Percentiles rank a stretch among this genome's conserved stretches.
These are phyloP conservation scores for Cantharis lateralis DNA, from an alignment of 2,888 invertebrate genomes.

Conservation along the genomic window DNA sequence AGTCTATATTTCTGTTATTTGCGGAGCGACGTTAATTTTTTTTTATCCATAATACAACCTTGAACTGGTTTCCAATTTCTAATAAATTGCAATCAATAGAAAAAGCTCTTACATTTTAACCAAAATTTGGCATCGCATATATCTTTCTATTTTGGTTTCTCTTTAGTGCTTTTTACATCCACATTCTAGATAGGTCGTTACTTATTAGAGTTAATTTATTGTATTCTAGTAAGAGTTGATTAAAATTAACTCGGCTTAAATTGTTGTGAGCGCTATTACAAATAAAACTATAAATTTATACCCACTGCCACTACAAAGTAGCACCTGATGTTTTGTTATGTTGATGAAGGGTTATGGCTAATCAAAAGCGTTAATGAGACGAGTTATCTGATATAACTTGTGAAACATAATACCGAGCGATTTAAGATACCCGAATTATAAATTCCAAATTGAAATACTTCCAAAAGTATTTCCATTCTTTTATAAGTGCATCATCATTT, in stretches of 20 bases:
- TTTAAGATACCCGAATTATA: background rate
- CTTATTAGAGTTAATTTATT: background rate
- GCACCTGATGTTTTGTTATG: background rate
- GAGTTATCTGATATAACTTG: background rate
- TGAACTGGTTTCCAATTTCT: background rate
- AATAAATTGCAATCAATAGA: constrained; percentile 4
- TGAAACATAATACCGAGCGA: background rate
- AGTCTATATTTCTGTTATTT: background rate
- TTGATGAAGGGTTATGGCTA: background rate
- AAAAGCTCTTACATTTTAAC: background rate
- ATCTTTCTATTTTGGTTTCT: background rate
- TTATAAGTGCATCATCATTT: background rate
- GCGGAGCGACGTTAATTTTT: background rate
- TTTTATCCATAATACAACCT: background rate
- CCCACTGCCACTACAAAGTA: background rate
- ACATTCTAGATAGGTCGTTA: background rate
- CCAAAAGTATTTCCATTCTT: background rate
- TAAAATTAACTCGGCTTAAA: background rate
- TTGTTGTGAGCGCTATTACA: background rate
- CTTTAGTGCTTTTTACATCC: background rate
- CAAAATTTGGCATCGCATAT: background rate
- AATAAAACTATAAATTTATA: background rate
- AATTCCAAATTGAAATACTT: background rate
- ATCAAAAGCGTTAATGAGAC: background rate
- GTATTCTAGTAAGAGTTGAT: background rate